Evolutionary conservation across 37 sponge, comb jelly and placozoan species (phyloP).

Genomic region (Halisarca cf. caerulea): DNA sequence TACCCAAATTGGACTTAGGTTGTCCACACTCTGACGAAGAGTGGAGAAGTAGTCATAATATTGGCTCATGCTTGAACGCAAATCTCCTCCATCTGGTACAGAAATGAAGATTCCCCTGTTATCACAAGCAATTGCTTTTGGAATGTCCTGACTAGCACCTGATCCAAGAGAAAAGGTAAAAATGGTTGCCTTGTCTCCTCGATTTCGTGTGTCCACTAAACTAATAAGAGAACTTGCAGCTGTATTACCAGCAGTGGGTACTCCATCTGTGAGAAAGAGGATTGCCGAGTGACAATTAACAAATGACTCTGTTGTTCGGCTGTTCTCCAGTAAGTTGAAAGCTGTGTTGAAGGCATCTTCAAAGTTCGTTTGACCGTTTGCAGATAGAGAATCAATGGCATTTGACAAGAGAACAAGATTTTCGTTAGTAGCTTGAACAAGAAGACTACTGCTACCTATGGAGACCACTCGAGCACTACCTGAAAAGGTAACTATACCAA

Average conservation of each 20-base stretch:
- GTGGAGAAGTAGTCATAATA: slow-evolving; percentile 32
- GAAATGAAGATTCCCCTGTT: not conserved
- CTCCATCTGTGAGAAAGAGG: slow-evolving; percentile 16
- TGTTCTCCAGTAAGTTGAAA: not conserved
- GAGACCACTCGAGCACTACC: not conserved
- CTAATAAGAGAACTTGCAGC: not conserved
- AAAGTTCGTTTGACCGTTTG: not conserved
- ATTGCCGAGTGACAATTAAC: not conserved
- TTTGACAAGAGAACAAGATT: not conserved
- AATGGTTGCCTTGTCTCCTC: not conserved
- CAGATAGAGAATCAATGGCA: not conserved
- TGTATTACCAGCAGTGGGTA: not conserved
- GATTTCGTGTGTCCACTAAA: not conserved
- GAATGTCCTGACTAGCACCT: not conserved
- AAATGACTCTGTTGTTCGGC: not conserved
- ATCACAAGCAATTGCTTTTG: slow-evolving; percentile 14
- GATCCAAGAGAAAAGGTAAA: slow-evolving; percentile 15
- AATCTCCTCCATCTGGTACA: not conserved
- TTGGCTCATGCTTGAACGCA: not conserved
- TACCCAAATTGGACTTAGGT: not conserved
- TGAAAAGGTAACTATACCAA: slow-evolving; percentile 1
- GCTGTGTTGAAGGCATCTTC: slow-evolving; percentile 11
- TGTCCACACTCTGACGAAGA: not conserved
- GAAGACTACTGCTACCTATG: not conserved
- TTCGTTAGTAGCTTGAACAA: not conserved